Base-by-base conservation (phyloP, 2,797 vertebrate genomes). In the Paguma larvata region DNA sequence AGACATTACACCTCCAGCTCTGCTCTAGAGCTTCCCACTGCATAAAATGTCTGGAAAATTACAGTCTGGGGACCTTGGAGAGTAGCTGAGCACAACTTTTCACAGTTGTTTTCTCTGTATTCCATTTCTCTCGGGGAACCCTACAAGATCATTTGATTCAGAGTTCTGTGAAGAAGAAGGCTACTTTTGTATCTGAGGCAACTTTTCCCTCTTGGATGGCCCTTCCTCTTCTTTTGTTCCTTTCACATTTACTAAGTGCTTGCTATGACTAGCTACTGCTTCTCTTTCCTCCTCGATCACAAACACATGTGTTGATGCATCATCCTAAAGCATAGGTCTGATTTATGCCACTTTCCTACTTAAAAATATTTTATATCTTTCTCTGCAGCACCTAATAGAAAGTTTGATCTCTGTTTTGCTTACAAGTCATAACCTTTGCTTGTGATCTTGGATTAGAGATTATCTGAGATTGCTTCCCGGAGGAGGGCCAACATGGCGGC, bases 1-100 rank as follows among this genome's bases (percentile, higher is more conserved):
- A 84, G 46, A 63, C 27, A 59, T 92, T 94, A 63, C 78, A 96
- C 78, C 85, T 93, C 78, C 80, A 80, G 32, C 75, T 65, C 30
- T 87, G 83, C 16, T 93, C 78, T 56, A 80, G 83, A 80, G 73
- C 73, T 38, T 41, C 41, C 23, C 38, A 68, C 32, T 95, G 30
- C 51, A 46, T 80, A 32, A 21, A 53, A 14, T n/a, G n/a, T 21
- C 78, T 94, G 53, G 91, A 88, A 79, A 94, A 85, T 89, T 90
- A 88, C 27, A 80, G 87, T 38, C 75, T 77, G n/a, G 65, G 46
- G 38, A 75, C 85, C 32, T 56, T 41, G 12, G 14, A 68, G 34
- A 78, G 63, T 56, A 38, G 56, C 30, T 70, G 73, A 88, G 72
- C 12, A 75, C 11, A 77, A 34, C n/a, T 85, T 73, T 32, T 44